Evolutionary conservation across 2,888 invertebrate species (phyloP), one percentile per base, ranked within the genome.

Genomic region (Itoplectis maculator): DNA sequence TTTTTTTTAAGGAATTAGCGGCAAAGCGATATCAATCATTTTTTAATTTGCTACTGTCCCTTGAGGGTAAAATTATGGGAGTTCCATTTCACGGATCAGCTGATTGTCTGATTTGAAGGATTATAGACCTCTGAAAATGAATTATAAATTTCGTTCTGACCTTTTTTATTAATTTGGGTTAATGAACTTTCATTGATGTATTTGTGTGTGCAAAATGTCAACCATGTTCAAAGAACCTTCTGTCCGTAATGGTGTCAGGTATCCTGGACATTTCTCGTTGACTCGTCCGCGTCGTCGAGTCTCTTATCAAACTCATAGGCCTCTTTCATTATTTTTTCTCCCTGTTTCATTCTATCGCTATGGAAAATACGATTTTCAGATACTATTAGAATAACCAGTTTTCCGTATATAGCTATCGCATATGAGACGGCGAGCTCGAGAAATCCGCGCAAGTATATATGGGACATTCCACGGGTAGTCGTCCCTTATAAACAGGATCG

Each of bases 351-450:
- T 75, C 63, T 63, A 40, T 51, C 42, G 29, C 47, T 20, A 29
- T 70, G 72, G 40, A 56, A 73, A 78, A 72, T 65, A 80, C 69
- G 79, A 84, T 81, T 84, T 84, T 84, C 78, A 78, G 83, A 79
- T 45, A 73, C 75, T 81, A 85, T 85, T 84, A 79, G 79, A 78
- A 84, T 84, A 84, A 85, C 85, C 85, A 79, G 84, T 85, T 84
- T 73, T 76, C 81, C 56, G 79, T 65, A 76, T 40, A 23, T 37
- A 72, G 23, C 37, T 18, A 75, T 47, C 45, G 61, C 69, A 40
- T 29, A 29, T 37, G 20, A 45, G 78, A 54, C 54, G 70, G 49
- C 47, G 47, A n/a, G 61, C 18, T 18, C 20, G 47, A 56, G 45
- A 59, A 61, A 76, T 72, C 59, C 51, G 35, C 51, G 66, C 37